A percentile compares a stretch with the other conserved stretches of the same genome.
Evolutionary conservation across 1,140 invertebrate species (phyloP).

Genomic region (Lordiphosa collinella): DNA sequence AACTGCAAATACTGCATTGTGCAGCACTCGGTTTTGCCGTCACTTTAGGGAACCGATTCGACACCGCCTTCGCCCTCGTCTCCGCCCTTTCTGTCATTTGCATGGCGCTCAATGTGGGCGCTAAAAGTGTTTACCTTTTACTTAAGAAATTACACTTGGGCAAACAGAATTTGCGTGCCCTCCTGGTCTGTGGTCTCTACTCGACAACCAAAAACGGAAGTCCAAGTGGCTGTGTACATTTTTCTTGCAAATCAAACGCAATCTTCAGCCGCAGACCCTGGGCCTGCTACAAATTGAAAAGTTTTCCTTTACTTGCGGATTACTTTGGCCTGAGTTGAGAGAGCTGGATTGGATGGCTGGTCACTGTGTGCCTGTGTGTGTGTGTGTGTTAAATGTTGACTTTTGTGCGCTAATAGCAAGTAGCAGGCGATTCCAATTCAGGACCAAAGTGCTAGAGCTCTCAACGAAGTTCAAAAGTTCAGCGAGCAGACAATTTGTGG

Average conservation of each 20-base stretch:
- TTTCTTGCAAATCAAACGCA: constrained; percentile 60
- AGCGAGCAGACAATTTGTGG: constrained; percentile 67
- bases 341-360: constrained; percentile 27
- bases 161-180: constrained; percentile 72
- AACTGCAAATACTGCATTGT: constrained; percentile 47
- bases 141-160: constrained; percentile 78
- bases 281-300: constrained; percentile 64
- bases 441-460: background rate
- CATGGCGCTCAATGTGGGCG: constrained; percentile 43
- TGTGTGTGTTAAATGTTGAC: constrained; percentile 51
- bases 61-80: too few relatives aligned
- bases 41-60: too few relatives aligned
- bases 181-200: constrained; percentile 12
- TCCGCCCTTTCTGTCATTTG: constrained; percentile 46
- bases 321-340: constrained; percentile 48
- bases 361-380: constrained; percentile 27
- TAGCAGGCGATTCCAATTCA: constrained; percentile 26
- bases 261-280: constrained; percentile 13
- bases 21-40: constrained; percentile 5
- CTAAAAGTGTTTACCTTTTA: constrained; percentile 78
- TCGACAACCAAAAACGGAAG: constrained; percentile 22
- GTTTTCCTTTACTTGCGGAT: constrained; percentile 49
- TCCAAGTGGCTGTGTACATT: constrained; percentile 66
- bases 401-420: constrained; percentile 71
- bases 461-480: constrained; percentile 58